phyloP scores from a whole-genome alignment of 2,797 vertebrate genomes.

The Sparidentex hasta region DNA sequence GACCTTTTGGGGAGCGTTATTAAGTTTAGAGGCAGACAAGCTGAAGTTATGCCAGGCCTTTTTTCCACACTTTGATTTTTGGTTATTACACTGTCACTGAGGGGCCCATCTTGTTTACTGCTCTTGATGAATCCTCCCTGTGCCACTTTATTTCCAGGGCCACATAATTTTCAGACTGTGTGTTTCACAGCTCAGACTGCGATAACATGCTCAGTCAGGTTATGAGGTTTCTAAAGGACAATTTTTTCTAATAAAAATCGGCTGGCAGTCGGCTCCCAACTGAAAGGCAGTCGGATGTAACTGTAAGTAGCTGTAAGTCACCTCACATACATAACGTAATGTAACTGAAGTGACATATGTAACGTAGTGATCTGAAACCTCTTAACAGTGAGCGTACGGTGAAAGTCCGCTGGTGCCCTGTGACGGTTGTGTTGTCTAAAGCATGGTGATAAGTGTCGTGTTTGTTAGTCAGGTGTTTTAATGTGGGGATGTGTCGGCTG shows the following conservation, averaged over 20 bases:
- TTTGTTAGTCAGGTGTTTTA: too few species aligned
- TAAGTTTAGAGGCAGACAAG: constrained; percentile 19
- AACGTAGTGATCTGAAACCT: too few species aligned
- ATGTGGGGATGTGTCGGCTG: too few species aligned
- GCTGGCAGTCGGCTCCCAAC: too few species aligned
- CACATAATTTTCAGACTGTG: background rate
- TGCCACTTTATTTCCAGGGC: constrained; percentile 1
- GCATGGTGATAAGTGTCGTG: too few species aligned
- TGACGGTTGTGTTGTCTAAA: too few species aligned
- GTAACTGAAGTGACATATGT: too few species aligned
- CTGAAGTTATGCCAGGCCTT: constrained; percentile 26
- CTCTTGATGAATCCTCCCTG: constrained; percentile 22
- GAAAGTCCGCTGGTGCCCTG: too few species aligned
- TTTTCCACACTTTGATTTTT: constrained; percentile 34
- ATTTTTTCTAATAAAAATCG: constrained; percentile 9
- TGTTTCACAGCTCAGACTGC: constrained; percentile 28
- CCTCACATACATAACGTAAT: too few species aligned
- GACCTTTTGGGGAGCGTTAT: constrained; percentile 36
- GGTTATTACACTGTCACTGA: constrained; percentile 41
- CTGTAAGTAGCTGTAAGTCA: too few species aligned
- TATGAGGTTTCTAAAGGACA: constrained; percentile 31
- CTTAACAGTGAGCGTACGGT: too few species aligned
- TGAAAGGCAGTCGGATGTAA: too few species aligned
- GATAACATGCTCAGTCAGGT: constrained; percentile 1
- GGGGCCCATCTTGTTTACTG: constrained; percentile 28